These are phyloP conservation scores for Sphyrna mokarran DNA, from an alignment of 2,113 vertebrate species.

Conservation along the genomic window DNA sequence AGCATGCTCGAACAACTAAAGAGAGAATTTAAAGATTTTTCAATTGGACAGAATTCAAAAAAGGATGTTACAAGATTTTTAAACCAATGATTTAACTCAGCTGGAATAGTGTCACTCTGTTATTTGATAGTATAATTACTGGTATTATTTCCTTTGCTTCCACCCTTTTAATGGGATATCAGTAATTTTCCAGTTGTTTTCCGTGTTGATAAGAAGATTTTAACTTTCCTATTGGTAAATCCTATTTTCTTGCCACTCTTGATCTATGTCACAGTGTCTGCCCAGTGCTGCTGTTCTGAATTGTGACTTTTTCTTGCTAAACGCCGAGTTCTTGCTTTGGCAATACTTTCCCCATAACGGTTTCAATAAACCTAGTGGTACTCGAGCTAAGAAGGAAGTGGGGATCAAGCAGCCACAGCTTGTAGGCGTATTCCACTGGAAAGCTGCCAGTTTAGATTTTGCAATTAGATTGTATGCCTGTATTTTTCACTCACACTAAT, in stretches of 20 bases:
- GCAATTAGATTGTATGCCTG: not conserved
- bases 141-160: constrained; percentile 18
- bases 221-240: not conserved
- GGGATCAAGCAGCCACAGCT: not conserved
- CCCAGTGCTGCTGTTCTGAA: not conserved
- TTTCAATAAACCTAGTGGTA: not conserved
- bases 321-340: not conserved
- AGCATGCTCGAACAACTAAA: not conserved
- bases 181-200: not conserved
- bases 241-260: constrained; percentile 17
- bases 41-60: not conserved
- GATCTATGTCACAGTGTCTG: not conserved
- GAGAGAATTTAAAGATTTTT: not conserved
- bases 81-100: not conserved
- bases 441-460: constrained; percentile 16
- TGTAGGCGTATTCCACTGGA: not conserved
- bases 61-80: not conserved
- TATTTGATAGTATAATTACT: constrained; percentile 24
- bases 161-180: constrained; percentile 26
- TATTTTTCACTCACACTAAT: not conserved
- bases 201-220: not conserved
- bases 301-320: not conserved
- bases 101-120: not conserved
- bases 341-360: not conserved
- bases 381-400: not conserved